Base-by-base conservation (phyloP, 2,797 vertebrate genomes). In the Hydrolagus colliei region DNA sequence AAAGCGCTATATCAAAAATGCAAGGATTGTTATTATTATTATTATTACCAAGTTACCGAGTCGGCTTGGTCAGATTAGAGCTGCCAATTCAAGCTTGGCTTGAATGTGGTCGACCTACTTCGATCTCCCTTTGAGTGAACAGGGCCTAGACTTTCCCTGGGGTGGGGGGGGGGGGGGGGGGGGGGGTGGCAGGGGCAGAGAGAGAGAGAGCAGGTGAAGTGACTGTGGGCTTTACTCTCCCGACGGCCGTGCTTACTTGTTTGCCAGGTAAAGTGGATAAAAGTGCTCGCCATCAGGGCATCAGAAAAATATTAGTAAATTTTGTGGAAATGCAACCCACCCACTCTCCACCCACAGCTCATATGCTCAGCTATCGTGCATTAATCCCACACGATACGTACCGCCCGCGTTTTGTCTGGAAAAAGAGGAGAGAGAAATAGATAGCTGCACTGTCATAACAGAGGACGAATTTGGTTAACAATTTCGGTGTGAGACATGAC, bases 81-180 rank as follows among this genome's bases (percentile, higher is more conserved):
- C 65, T 41, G 71, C 14, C 65, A 84, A 71, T 18, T 84, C 71
- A 65, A 8, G 32, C 16, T 52, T 68, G 65, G 79, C 32, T 71
- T 84, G 79, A 32, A 35, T 71, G 67, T 84, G 79, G 65, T 18
- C 79, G 32, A 18, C 35, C 13, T 0, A 20, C 79, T 52, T 84
- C 22, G 35, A 27, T 84, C 63, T 52, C 41, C 41, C 41, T 6
- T 52, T 52, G 41, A 65, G 32, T 67, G 1, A 67, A 11, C 18
- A 12, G 14, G 35, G 22, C 79, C 67, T 11, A 18, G 32, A 71
- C 79, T 84, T 65, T 65, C 79, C 68, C 79, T 84, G 79, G 41
- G 41, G 41, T 52, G 2, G 41, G 41, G 41, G 27, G 27, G 27
- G 27, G 0, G 27, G 27, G 27, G 27, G 27, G 27, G 27, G 27